Evolutionary conservation across 1,140 invertebrate genomes (phyloP).

Genomic region (Triops longicaudatus): DNA sequence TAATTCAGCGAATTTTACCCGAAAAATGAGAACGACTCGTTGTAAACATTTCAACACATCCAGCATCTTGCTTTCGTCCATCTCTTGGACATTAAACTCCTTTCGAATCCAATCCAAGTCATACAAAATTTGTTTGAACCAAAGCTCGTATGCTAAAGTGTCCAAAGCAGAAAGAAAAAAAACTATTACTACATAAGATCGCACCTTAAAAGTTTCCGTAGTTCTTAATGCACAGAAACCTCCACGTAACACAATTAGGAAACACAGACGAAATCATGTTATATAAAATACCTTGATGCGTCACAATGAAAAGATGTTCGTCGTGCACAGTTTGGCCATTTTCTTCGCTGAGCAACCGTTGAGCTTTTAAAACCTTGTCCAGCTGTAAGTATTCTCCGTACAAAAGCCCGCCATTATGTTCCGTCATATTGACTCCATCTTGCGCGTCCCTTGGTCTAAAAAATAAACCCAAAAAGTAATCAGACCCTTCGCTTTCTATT

Average conservation of each 20-base stretch:
- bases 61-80: slow-evolving; percentile 87
- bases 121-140: slow-evolving; percentile 99
- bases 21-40: slow-evolving; percentile 85
- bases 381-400: slow-evolving; percentile 80
- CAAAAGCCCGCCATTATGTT: slow-evolving; percentile 50
- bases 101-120: slow-evolving; percentile 87
- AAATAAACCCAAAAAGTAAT: not conserved
- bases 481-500: not conserved
- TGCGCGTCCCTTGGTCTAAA: slow-evolving; percentile 22
- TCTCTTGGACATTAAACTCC: slow-evolving; percentile 58
- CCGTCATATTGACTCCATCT: slow-evolving; percentile 32
- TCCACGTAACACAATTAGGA: not conserved
- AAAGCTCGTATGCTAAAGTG: slow-evolving; percentile 89
- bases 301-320: slow-evolving; percentile 95
- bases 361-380: slow-evolving; percentile 78
- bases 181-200: too few species aligned
- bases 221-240: too few species aligned
- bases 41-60: slow-evolving; percentile 86
- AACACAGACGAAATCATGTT: slow-evolving; percentile 19
- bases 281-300: slow-evolving; percentile 75
- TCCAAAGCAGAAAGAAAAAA: not conserved
- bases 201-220: too few species aligned
- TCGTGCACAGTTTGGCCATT: slow-evolving; percentile 72
- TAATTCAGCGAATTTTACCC: slow-evolving; percentile 52
- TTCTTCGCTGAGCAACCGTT: slow-evolving; percentile 69